Evolutionary conservation across 2,113 vertebrate genomes (phyloP), one percentile per base, ranked within the genome.

Genomic region (Scomber colias): DNA sequence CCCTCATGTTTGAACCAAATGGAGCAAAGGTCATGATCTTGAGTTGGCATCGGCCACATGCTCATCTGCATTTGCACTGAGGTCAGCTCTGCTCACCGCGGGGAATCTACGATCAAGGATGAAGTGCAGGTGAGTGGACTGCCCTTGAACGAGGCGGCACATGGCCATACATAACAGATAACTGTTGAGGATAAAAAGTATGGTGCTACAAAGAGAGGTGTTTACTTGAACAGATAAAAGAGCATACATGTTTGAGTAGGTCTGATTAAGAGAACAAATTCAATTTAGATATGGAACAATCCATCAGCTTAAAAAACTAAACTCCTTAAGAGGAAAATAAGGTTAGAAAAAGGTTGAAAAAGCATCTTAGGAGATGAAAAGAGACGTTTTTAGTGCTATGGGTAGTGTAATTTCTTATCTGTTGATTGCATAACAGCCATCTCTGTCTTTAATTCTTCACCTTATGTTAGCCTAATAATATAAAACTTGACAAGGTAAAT

Each of bases 51-150:
- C 24, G 4, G 59, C 71, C 82, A 89, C 85, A 69, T 71, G 78
- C 84, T 90, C 89, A 90, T 93, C 82, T 90, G 85, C 90, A 93
- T 91, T 88, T 84, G 78, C 85, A 84, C 86, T 65, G 85, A 90
- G 93, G 92, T 92, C 93, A 90, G 84, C 70, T 11, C 45, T 12
- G 27, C 82, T 84, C 78, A 13, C 82, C 19, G 2, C 48, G 73
- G 82, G 71, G 77, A 70, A 73, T 56, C 62, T 59, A 57, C 48
- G 19, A 77, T 72, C 54, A 72, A 89, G 82, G 89, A 89, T 84
- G 79, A 82, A 80, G 51, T 12, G 31, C 82, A 86, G 88, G 83
- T 85, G 88, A 89, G 59, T 4, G 19, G 35, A 54, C 84, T 84
- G 89, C 64, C 92, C 91, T 92, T 93, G 88, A 92, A 81, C 54